These are phyloP conservation scores for Antedon mediterranea DNA, from an alignment of 53 echinoderm and acorn worm species.

Conservation along the genomic window DNA sequence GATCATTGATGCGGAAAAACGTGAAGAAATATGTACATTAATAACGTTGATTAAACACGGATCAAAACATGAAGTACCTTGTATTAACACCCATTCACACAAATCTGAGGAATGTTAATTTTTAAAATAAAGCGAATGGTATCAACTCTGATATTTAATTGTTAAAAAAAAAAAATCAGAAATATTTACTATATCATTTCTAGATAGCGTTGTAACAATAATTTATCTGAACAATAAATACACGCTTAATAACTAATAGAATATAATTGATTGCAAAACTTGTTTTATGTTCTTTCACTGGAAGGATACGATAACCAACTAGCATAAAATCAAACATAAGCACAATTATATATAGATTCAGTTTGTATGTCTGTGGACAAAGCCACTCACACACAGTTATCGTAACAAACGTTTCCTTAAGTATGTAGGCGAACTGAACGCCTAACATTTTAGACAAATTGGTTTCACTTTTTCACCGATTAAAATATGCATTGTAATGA, in stretches of 20 bases:
- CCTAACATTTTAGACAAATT: not conserved
- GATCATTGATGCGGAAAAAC: not conserved
- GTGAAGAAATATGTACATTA: not conserved
- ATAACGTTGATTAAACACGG: not conserved
- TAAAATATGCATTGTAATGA: not conserved
- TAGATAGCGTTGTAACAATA: too few species aligned
- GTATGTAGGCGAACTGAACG: not conserved
- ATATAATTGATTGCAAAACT: too few species aligned
- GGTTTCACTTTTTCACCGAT: not conserved
- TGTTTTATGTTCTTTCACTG: too few species aligned
- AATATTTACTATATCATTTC: not conserved
- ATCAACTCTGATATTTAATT: not conserved
- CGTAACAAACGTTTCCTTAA: not conserved
- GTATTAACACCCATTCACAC: not conserved
- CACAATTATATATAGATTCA: not conserved
- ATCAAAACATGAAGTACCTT: not conserved
- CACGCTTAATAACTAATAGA: too few species aligned
- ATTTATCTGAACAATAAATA: too few species aligned
- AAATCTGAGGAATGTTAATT: not conserved
- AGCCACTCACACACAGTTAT: not conserved
- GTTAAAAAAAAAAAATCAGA: too few species aligned
- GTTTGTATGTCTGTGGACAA: not conserved
- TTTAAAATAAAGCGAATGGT: not conserved
- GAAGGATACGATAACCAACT: too few species aligned
- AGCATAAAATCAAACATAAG: too few species aligned